Evolutionary conservation across 2,113 vertebrate species (phyloP).

Genomic region (Pomatorhinus ruficollis): DNA sequence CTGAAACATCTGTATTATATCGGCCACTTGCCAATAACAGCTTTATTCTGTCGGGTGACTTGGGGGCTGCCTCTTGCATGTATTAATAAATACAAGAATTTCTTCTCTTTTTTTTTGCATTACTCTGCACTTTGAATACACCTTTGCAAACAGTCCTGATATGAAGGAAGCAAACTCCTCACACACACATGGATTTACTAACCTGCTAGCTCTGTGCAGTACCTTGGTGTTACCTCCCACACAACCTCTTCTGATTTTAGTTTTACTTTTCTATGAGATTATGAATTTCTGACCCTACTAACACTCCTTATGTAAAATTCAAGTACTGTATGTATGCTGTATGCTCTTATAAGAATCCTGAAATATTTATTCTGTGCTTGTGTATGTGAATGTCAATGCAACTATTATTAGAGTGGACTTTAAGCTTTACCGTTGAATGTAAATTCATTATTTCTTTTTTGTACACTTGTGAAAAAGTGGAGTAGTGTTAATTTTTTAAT

Average conservation of each 20-base stretch:
- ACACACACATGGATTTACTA: slow-evolving; percentile 69
- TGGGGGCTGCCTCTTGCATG: slow-evolving; percentile 82
- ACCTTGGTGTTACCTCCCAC: slow-evolving; percentile 73
- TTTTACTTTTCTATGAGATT: slow-evolving; percentile 77
- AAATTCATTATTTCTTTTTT: slow-evolving; percentile 82
- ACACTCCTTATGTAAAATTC: slow-evolving; percentile 77
- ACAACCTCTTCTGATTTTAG: slow-evolving; percentile 67
- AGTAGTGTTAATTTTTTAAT: slow-evolving; percentile 80
- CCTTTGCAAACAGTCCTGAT: slow-evolving; percentile 65
- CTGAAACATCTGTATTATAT: slow-evolving; percentile 80
- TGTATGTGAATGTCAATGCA: slow-evolving; percentile 86
- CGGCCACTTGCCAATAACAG: slow-evolving; percentile 79
- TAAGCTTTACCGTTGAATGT: slow-evolving; percentile 85
- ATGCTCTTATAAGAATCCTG: slow-evolving; percentile 82
- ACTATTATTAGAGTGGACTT: slow-evolving; percentile 82
- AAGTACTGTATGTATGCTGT: slow-evolving; percentile 84
- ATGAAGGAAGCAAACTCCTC: slow-evolving; percentile 71
- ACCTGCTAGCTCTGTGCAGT: slow-evolving; percentile 74
- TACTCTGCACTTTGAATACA: slow-evolving; percentile 80
- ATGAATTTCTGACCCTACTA: slow-evolving; percentile 75
- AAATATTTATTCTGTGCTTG: slow-evolving; percentile 86
- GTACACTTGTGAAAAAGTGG: slow-evolving; percentile 83
- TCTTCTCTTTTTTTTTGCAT: slow-evolving; percentile 52
- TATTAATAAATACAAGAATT: slow-evolving; percentile 70
- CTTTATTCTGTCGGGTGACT: slow-evolving; percentile 82